Percentiles rank a stretch among this genome's conserved stretches.
Conservation (phyloP, 2,113 vertebrate genomes). For the Syngnathoides biaculeatus region DNA sequence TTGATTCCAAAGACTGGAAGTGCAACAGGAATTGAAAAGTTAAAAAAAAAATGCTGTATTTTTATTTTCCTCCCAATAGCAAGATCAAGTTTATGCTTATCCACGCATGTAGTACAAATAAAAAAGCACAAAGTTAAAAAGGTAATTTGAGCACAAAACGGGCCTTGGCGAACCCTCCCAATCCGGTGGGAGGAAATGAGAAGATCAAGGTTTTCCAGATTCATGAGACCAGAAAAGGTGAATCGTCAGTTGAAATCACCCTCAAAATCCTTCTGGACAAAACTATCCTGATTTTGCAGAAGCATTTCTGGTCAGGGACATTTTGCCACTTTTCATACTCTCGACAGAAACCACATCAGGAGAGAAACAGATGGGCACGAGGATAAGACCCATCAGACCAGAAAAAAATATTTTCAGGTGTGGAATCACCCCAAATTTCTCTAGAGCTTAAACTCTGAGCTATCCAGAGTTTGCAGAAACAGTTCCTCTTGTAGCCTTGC, state of each 20-base stretch:
- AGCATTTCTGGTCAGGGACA: too few relatives aligned
- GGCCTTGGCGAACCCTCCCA: too few relatives aligned
- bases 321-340: too few relatives aligned
- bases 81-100: too few relatives aligned
- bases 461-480: constrained; percentile 64
- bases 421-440: neutral
- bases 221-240: neutral
- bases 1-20: neutral
- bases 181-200: neutral
- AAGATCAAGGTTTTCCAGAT: neutral
- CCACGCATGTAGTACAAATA: too few relatives aligned
- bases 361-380: neutral
- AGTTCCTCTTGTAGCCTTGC: constrained; percentile 77
- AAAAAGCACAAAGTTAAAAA: too few relatives aligned
- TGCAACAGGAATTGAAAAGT: neutral
- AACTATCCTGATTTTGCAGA: too few relatives aligned
- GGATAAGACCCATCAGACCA: neutral
- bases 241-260: too few relatives aligned
- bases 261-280: too few relatives aligned
- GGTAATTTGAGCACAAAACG: too few relatives aligned
- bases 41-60: neutral
- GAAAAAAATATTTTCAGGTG: neutral
- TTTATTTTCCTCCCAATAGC: too few relatives aligned
- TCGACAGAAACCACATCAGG: neutral
- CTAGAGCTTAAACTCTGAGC: constrained; percentile 10